Percentiles rank a stretch among this genome's conserved stretches.
These are phyloP conservation scores for Dysmachus trigonus DNA, from an alignment of 2,888 invertebrate genomes.

Conservation along the genomic window DNA sequence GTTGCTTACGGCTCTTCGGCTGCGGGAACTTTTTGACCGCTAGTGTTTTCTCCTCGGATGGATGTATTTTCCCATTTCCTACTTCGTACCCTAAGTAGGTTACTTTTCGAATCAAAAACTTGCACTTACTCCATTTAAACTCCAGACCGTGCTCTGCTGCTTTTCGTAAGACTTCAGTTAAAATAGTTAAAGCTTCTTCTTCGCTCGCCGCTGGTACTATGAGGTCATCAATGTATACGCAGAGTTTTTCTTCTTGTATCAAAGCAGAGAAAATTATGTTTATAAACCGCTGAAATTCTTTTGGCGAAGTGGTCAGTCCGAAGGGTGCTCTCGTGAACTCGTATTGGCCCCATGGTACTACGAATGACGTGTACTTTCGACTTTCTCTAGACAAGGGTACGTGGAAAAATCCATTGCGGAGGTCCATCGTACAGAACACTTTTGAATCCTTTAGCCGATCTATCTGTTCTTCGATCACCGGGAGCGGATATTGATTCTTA, in stretches of 20 bases:
- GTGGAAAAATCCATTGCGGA: background rate
- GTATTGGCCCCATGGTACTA: conserved; percentile 48
- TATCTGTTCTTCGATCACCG: background rate
- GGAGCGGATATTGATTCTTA: background rate
- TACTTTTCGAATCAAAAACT: conserved; percentile 46
- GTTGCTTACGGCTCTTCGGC: background rate
- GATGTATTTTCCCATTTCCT: background rate
- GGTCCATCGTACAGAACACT: conserved; percentile 49
- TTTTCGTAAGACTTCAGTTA: conserved; percentile 43
- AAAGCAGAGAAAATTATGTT: background rate
- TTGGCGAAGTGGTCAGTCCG: conserved; percentile 55
- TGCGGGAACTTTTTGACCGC: background rate
- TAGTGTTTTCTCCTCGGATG: background rate
- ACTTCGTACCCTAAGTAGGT: background rate
- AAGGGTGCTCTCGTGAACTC: conserved; percentile 56
- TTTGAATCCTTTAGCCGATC: conserved; percentile 51
- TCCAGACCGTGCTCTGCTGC: conserved; percentile 46
- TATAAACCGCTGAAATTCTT: conserved; percentile 55
- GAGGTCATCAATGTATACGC: conserved; percentile 53
- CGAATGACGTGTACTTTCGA: conserved; percentile 47
- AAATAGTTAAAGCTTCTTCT: background rate
- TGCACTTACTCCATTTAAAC: conserved; percentile 45
- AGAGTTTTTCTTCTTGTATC: conserved; percentile 10
- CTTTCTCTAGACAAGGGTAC: conserved; percentile 18
- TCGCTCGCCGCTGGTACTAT: conserved; percentile 45